Evolutionary conservation across 92 coral and sea anemone species (phyloP).

Genomic region (Umimayanthus kanabou): DNA sequence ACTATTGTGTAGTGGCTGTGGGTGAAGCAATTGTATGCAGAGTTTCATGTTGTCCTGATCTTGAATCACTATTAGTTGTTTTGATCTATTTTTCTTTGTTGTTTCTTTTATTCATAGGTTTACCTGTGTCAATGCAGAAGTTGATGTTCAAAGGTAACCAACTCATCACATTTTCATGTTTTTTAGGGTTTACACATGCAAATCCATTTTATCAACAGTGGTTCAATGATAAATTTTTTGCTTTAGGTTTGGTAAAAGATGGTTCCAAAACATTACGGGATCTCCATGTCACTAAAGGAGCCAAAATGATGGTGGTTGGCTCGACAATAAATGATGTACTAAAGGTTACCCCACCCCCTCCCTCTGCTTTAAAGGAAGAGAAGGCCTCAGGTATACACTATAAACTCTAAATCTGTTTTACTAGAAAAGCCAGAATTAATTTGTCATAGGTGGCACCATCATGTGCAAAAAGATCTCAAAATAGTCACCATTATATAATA

Average conservation of each 20-base stretch:
- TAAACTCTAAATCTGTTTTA: too few relatives aligned
- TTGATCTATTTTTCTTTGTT: not conserved
- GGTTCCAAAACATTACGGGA: conserved; percentile 87
- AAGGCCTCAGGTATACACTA: conserved; percentile 67
- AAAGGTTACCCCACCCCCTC: conserved; percentile 95
- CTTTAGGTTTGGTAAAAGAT: conserved; percentile 87
- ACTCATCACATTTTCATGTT: not conserved
- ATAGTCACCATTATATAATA: too few relatives aligned
- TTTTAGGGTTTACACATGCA: not conserved
- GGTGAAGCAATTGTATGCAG: not conserved
- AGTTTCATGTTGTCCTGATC: not conserved
- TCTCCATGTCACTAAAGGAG: conserved; percentile 74
- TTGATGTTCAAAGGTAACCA: conserved; percentile 96
- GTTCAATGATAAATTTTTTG: not conserved
- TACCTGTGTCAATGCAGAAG: conserved; percentile 97
- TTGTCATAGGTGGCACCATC: not conserved
- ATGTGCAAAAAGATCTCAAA: too few relatives aligned
- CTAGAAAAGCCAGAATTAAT: too few relatives aligned
- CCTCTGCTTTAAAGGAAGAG: conserved; percentile 89
- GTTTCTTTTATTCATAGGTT: conserved; percentile 53
- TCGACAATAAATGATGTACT: conserved; percentile 97
- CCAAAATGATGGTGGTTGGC: conserved; percentile 99
- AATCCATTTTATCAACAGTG: not conserved
- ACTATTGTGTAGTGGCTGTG: too few relatives aligned
- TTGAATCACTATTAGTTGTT: not conserved